phyloP scores from a whole-genome alignment of 1,140 invertebrate genomes.

The Brachionus calyciflorus region DNA sequence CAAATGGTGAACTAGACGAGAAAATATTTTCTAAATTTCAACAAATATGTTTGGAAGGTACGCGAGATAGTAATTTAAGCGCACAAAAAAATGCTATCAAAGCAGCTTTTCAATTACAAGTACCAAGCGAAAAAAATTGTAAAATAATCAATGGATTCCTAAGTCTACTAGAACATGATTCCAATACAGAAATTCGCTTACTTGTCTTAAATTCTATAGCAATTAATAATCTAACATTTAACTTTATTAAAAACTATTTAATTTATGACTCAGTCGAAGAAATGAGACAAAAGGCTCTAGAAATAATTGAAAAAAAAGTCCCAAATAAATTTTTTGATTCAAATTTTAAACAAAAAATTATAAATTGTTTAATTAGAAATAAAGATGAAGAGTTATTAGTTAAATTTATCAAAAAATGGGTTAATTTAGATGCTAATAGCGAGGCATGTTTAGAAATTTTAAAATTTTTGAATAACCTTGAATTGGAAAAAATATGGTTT shows the following conservation, averaged over 20 bases:
- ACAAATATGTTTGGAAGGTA: background rate
- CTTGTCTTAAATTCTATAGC: background rate
- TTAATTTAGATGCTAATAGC: background rate
- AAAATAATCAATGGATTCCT: constrained; percentile 23
- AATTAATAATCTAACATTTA: constrained; percentile 29
- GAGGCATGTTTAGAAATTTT: background rate
- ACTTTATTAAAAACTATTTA: constrained; percentile 13
- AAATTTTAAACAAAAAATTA: background rate
- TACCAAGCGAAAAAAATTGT: constrained; percentile 5
- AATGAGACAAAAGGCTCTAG: background rate
- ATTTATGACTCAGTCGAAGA: constrained; percentile 9
- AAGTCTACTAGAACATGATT: background rate
- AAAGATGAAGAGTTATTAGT: background rate
- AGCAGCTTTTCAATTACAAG: background rate
- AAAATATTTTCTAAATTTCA: constrained; percentile 19
- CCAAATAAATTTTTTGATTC: background rate
- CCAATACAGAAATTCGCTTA: background rate
- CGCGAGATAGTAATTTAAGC: constrained; percentile 12
- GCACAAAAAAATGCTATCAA: background rate
- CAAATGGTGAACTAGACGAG: constrained; percentile 37
- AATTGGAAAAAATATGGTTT: background rate
- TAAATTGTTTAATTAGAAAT: background rate
- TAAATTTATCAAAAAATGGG: constrained; percentile 6
- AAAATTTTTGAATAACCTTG: background rate
- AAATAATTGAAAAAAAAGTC: constrained; percentile 1